Evolutionary conservation across 1,140 invertebrate genomes (phyloP).

Genomic region (Dinoponera quadriceps): DNA sequence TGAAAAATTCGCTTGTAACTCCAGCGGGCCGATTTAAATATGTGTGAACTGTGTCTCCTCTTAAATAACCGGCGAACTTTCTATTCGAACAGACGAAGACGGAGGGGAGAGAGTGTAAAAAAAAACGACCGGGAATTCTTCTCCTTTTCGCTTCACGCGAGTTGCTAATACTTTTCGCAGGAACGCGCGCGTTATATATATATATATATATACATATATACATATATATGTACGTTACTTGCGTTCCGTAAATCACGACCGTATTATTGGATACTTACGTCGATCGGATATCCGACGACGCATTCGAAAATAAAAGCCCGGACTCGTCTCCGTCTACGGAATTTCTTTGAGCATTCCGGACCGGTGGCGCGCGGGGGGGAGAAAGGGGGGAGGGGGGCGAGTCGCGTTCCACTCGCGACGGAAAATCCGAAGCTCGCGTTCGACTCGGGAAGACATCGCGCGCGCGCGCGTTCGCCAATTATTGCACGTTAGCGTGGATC

Average conservation of each 20-base stretch:
- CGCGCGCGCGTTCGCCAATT: conserved; percentile 28
- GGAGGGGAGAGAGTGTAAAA: no score
- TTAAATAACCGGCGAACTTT: no score
- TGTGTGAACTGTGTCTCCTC: no score
- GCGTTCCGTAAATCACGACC: conserved; percentile 66
- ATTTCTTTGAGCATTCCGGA: conserved; percentile 63
- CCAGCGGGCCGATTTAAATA: no score
- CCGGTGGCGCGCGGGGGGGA: no score
- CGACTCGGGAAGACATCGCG: conserved; percentile 27
- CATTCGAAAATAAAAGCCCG: conserved; percentile 62
- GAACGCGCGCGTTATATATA: background rate
- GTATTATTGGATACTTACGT: conserved; percentile 70
- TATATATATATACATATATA: background rate
- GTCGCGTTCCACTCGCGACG: conserved; percentile 47
- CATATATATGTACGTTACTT: conserved; percentile 8
- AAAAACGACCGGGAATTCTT: no score
- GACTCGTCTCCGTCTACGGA: conserved; percentile 62
- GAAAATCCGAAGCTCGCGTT: conserved; percentile 55
- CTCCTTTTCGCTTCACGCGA: no score
- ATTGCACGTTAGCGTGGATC: conserved; percentile 51
- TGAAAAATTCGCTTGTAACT: no score
- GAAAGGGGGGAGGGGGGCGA: background rate
- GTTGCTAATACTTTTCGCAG: conserved; percentile 2
- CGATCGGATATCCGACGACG: conserved; percentile 65
- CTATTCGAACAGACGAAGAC: no score